Conservation (phyloP, 2,113 vertebrate genomes). For the Vulpes lagopus region DNA sequence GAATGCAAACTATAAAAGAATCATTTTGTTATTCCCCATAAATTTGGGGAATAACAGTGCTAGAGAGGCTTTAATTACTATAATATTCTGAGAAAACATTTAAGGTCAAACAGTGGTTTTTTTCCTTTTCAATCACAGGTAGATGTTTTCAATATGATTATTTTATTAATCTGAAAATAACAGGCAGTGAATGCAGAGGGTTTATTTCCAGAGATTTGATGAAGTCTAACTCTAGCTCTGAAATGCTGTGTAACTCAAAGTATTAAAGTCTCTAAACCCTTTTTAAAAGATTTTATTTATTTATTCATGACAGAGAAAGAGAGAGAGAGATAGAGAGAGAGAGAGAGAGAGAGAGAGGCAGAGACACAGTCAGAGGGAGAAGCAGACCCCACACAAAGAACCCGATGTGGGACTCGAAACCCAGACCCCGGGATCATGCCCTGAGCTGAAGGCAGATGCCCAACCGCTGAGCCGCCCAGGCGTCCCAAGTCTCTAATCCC, state of each 20-base stretch:
- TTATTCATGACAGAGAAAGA: no score
- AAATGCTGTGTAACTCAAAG: background rate
- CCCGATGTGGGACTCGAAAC: no score
- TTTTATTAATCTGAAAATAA: conserved; percentile 54
- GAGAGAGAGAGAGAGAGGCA: no score
- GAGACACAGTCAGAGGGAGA: no score
- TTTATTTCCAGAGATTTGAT: conserved; percentile 4
- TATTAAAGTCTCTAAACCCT: conserved; percentile 17
- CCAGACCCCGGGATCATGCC: no score
- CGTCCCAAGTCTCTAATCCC: background rate
- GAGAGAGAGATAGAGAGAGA: no score
- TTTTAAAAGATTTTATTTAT: background rate
- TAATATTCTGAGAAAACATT: conserved; percentile 43
- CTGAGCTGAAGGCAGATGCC: no score
- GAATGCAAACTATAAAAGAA: background rate
- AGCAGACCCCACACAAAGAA: no score
- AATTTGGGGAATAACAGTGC: background rate
- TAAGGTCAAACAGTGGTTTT: background rate
- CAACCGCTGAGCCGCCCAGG: no score
- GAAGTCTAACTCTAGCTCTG: background rate
- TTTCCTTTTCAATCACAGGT: background rate
- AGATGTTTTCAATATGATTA: background rate
- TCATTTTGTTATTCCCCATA: background rate
- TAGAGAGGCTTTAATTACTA: background rate
- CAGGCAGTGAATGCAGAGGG: background rate